Base-by-base conservation (phyloP, 2,797 vertebrate species). In the Cheirogaleus major region DNA sequence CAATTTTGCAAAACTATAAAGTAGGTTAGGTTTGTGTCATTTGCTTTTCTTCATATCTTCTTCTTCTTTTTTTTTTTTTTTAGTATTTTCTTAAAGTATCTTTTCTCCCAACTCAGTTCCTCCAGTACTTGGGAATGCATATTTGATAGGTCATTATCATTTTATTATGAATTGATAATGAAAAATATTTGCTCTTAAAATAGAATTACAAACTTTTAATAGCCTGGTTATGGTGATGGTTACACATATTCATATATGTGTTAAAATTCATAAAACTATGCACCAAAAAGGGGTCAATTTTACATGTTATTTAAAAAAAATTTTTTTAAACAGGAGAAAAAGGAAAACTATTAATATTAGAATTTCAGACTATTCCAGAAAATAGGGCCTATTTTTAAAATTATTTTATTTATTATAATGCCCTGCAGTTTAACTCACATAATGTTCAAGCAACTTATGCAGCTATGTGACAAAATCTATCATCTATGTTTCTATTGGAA, bases 101-200 rank as follows among this genome's bases (percentile, higher is more conserved):
- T 91, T 94, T 97, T 25, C 30, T 73, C 89, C 35, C 70, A 35
- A 86, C 17, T 92, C 78, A 14, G 85, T 93, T 95, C 38, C 9
- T 87, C 59, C 41, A 78, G 18, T 89, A 50, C 30, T 76, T 89
- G 32, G 41, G 38, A 88, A 84, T 69, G 17, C 6, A 20, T 82
- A 72, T 86, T 67, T 72, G 85, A 32, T 89, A 80, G 45, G 11
- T 86, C 14, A 52, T 41, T 81, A 63, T 15, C 52, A 50, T 52
- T 20, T 93, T 80, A 95, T 70, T 81, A 3, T 93, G 83, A 86
- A 84, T 45, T 92, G 41, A 65, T 80, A 90, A 70, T 92, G 38
- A 95, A 95, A 88, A 79, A 57, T 61, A 76, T 67, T 95, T 96
- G 23, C 22, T 73, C 50, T 93, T 83, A 95, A 93, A 92, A 86